phyloP scores from a whole-genome alignment of 2,888 invertebrate species.

The Aphidius colemani region DNA sequence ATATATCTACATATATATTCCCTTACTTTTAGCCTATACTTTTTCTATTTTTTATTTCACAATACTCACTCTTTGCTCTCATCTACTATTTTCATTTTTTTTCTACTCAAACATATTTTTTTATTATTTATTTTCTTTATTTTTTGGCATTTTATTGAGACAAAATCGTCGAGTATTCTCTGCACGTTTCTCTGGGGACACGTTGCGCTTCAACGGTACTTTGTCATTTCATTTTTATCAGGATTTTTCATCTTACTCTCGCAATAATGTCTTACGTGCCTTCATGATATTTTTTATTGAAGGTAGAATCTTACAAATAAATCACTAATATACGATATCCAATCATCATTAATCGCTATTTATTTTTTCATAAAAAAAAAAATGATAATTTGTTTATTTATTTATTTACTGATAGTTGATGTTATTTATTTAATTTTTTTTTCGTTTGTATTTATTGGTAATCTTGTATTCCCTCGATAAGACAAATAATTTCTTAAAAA shows the following conservation, averaged over 20 bases:
- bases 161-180: slow-evolving; percentile 18
- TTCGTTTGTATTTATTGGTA: too few species aligned
- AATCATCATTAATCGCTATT: too few species aligned
- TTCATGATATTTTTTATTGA: too few species aligned
- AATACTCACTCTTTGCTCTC: slow-evolving; percentile 6
- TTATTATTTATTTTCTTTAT: slow-evolving; percentile 16
- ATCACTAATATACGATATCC: too few species aligned
- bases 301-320: too few species aligned
- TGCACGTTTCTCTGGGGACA: slow-evolving; percentile 23
- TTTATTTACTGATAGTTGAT: too few species aligned
- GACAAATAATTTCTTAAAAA: too few species aligned
- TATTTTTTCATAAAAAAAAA: neutral
- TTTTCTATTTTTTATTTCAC: neutral
- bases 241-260: slow-evolving; percentile 25
- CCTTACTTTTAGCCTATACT: neutral
- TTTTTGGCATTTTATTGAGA: slow-evolving; percentile 27
- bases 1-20: neutral
- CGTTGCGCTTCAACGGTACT: slow-evolving; percentile 25
- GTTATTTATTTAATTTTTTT: too few species aligned
- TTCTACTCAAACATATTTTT: slow-evolving; percentile 1
- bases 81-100: slow-evolving; percentile 7
- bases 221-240: slow-evolving; percentile 30
- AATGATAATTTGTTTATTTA: neutral
- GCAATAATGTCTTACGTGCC: slow-evolving; percentile 25
- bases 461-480: too few species aligned